Evolutionary conservation across 2,113 vertebrate genomes (phyloP).

Genomic region (Mugil cephalus): DNA sequence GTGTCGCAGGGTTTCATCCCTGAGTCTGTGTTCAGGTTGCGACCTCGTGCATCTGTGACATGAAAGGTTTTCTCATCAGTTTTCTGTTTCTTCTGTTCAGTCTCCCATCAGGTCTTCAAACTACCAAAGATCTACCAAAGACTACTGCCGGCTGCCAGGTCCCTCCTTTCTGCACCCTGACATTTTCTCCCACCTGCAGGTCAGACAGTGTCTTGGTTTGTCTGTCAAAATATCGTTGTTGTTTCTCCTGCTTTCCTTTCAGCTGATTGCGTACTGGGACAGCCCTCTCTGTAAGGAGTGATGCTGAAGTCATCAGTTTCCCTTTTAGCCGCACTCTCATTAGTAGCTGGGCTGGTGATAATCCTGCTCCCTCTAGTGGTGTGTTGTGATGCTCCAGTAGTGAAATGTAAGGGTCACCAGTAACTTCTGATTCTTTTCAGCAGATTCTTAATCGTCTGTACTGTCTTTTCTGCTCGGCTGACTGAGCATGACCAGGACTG

Average conservation of each 20-base stretch:
- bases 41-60: background rate
- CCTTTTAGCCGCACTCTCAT: background rate
- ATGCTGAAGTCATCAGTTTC: constrained; percentile 4
- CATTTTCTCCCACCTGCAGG: background rate
- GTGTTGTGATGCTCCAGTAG: background rate
- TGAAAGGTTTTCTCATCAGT: background rate
- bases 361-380: background rate
- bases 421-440: background rate
- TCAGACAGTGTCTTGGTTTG: background rate
- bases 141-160: background rate
- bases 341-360: constrained; percentile 1
- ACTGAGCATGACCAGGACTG: background rate
- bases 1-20: background rate
- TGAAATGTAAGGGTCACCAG: background rate
- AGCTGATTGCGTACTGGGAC: background rate
- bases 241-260: background rate
- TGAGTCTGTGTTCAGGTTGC: background rate
- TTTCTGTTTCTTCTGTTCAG: background rate
- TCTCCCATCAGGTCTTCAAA: background rate
- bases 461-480: background rate
- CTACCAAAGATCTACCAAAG: no score
- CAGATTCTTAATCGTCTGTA: background rate
- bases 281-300: background rate
- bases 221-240: constrained; percentile 6
- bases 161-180: constrained; percentile 13